Base-by-base conservation (phyloP, 92 coral and sea anemone genomes). In the Zoanthus sociatus region DNA sequence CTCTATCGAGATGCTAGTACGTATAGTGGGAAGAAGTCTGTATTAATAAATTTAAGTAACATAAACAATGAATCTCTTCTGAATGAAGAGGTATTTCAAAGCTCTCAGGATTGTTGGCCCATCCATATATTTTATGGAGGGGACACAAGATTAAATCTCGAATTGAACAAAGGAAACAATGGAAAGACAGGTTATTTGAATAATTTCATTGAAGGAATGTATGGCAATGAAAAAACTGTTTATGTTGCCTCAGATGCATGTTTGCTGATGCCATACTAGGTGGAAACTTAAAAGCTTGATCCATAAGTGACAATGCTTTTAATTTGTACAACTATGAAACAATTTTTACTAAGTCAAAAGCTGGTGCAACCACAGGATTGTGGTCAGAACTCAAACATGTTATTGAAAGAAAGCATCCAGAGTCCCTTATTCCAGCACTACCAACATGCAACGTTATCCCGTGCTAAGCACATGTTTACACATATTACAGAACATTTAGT, bases 191-290 rank as follows among this genome's bases (percentile, higher is more conserved):
- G 83, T 18, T 82, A 71, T 55, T 70, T 83, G 26, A 85, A 73
- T 75, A 60, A 71, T 42, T 88, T 87, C 75, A 83, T 88, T 60
- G 83, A 58, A 60, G 63, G 64, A 45, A 88, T 88, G 88, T 30
- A 79, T 45, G 66, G 73, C 26, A 2, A 56, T 7, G 68, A 68
- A 42, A 87, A 88, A 72, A 83, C 75, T 68, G 63, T 83, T 1
- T 78, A 55, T 56, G 10, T 78, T 12, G 61, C 84, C 17, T 78
- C 37, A 12, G 84, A 78, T 55, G 61, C 70, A 9, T 89, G 92
- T 89, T 85, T 83, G 67, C 88, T 6, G 86, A 89, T 89, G 89
- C 89, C 15, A 51, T 89, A 44, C 90, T 87, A 32, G 92, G 88
- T 17, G 79, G 90, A 44, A 78, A 47, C 86, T n/a, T n/a, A n/a